Conservation (phyloP, 2,888 invertebrate genomes). For the Meta bourneti region DNA sequence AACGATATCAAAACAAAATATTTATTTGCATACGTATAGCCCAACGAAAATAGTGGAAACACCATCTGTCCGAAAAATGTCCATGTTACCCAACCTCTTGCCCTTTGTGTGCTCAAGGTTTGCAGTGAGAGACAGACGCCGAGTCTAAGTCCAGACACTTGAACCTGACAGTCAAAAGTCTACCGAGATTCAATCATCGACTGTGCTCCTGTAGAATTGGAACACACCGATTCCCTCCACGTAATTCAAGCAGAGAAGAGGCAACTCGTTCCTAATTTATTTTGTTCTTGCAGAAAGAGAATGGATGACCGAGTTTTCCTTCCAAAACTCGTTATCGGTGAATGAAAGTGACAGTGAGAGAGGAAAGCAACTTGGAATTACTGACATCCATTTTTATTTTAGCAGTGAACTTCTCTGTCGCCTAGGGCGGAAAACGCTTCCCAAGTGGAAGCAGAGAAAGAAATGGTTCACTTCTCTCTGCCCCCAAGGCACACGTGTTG, state of each 20-base stretch:
- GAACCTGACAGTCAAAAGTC: slow-evolving; percentile 49
- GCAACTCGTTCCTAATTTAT: neutral
- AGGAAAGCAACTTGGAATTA: slow-evolving; percentile 26
- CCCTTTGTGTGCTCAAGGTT: neutral
- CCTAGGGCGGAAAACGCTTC: neutral
- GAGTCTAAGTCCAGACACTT: neutral
- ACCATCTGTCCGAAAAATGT: no score
- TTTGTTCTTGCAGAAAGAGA: neutral
- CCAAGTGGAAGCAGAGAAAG: neutral
- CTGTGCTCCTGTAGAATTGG: slow-evolving; percentile 28
- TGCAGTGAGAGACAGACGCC: neutral
- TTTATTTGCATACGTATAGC: no score
- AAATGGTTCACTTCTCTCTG: neutral
- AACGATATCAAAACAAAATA: no score
- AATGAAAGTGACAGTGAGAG: slow-evolving; percentile 54
- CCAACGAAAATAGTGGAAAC: no score
- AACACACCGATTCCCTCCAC: slow-evolving; percentile 6
- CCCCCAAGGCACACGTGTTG: slow-evolving; percentile 55
- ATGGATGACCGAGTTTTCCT: slow-evolving; percentile 36
- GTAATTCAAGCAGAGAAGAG: neutral
- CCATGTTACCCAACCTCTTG: no score
- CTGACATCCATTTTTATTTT: slow-evolving; percentile 32
- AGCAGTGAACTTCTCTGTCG: slow-evolving; percentile 24
- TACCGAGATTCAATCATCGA: slow-evolving; percentile 36
- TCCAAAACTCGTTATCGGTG: slow-evolving; percentile 4